Evolutionary conservation across 2,888 invertebrate species (phyloP).

Genomic region (Eutolmus rufibarbis): DNA sequence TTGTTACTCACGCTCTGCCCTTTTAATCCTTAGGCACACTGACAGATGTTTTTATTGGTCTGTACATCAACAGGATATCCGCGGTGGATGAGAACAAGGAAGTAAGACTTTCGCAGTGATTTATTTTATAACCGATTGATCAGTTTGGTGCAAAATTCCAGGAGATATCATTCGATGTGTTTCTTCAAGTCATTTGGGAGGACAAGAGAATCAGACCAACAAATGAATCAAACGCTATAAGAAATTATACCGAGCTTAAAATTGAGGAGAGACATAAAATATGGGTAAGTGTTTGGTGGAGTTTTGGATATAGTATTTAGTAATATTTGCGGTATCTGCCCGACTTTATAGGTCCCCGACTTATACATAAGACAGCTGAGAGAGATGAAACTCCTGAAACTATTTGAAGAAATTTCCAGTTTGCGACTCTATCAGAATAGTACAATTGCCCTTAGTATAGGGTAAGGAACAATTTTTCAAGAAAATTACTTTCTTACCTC

Average conservation of each 20-base stretch:
- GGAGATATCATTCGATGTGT: constrained; percentile 72
- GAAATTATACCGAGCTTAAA: constrained; percentile 52
- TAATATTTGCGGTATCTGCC: neutral
- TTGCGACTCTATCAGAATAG: constrained; percentile 69
- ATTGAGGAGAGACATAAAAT: constrained; percentile 53
- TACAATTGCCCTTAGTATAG: constrained; percentile 71
- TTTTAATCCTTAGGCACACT: constrained; percentile 42
- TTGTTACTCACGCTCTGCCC: neutral
- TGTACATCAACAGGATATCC: constrained; percentile 70
- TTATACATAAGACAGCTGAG: constrained; percentile 71
- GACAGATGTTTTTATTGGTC: constrained; percentile 68
- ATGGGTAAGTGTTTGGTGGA: constrained; percentile 49
- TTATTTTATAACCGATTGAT: constrained; percentile 32
- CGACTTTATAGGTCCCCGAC: constrained; percentile 66
- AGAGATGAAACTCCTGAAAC: constrained; percentile 69
- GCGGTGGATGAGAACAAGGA: constrained; percentile 72
- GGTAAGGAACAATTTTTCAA: constrained; percentile 62
- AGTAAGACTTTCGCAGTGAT: constrained; percentile 60
- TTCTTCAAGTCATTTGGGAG: constrained; percentile 72
- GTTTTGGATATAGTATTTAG: neutral
- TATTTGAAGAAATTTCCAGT: constrained; percentile 71
- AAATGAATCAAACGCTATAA: constrained; percentile 45
- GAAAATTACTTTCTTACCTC: neutral
- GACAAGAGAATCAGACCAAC: constrained; percentile 64
- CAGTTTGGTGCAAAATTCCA: constrained; percentile 54